Conservation (phyloP, 2,113 vertebrate genomes). For the Rutilus rutilus region DNA sequence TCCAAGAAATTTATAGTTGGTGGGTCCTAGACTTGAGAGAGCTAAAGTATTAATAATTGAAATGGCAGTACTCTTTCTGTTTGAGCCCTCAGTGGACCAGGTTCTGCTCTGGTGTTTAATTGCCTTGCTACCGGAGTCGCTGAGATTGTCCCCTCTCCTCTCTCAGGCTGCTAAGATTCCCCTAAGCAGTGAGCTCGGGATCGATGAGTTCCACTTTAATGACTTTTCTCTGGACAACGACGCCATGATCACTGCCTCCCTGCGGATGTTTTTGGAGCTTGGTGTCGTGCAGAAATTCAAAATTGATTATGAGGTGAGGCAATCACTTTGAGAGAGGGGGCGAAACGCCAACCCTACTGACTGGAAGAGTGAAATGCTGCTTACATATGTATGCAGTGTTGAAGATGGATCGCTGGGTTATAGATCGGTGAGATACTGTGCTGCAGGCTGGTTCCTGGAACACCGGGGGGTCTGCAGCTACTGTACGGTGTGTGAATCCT, state of each 20-base stretch:
- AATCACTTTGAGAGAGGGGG: not conserved
- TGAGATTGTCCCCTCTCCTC: conserved; percentile 41
- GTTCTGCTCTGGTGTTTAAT: conserved; percentile 28
- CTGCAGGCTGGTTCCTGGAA: not conserved
- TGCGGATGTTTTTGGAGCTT: conserved; percentile 81
- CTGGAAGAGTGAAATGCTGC: conserved; percentile 5
- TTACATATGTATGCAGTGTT: conserved; percentile 14
- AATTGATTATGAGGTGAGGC: conserved; percentile 79
- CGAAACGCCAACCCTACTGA: not conserved
- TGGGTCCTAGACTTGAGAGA: conserved; percentile 1
- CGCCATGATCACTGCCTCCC: conserved; percentile 81
- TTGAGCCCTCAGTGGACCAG: not conserved
- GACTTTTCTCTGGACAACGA: conserved; percentile 82
- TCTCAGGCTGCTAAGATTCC: conserved; percentile 80
- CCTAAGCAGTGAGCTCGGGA: conserved; percentile 76
- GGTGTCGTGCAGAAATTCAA: conserved; percentile 81
- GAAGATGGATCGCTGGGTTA: not conserved
- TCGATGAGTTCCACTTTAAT: conserved; percentile 80
- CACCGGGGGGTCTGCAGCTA: not conserved
- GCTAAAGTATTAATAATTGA: conserved; percentile 25
- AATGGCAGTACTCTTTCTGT: conserved; percentile 4
- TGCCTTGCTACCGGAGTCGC: conserved; percentile 6
- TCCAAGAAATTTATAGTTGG: conserved; percentile 20
- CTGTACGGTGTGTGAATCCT: not conserved
- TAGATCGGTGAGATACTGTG: not conserved